Conservation (phyloP, 2,888 invertebrate genomes). For the Ischnura elegans region DNA sequence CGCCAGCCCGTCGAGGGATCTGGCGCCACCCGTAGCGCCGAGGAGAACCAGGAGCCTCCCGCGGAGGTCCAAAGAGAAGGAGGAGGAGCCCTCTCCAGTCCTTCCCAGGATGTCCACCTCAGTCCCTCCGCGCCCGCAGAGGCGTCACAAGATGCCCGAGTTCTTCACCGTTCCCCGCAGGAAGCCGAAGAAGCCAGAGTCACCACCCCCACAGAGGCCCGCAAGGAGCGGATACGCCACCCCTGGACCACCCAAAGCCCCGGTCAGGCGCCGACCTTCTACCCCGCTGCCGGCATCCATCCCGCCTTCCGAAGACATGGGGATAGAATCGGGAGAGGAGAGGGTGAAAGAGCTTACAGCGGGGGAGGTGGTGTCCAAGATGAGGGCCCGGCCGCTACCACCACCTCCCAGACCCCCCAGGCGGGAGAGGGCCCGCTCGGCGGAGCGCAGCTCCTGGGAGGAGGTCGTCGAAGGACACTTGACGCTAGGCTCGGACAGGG, state of each 20-base stretch:
- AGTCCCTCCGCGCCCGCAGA: slow-evolving; percentile 34
- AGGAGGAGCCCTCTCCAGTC: background rate
- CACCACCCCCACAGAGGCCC: slow-evolving; percentile 47
- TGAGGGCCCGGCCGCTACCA: slow-evolving; percentile 91
- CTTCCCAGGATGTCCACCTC: background rate
- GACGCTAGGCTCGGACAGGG: slow-evolving; percentile 68
- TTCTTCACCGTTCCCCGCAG: slow-evolving; percentile 52
- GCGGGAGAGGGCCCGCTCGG: slow-evolving; percentile 73
- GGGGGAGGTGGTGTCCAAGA: slow-evolving; percentile 88
- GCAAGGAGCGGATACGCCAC: slow-evolving; percentile 63
- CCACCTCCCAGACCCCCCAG: slow-evolving; percentile 92
- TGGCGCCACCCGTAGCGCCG: slow-evolving; percentile 72
- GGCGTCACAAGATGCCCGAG: background rate
- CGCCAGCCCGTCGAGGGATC: slow-evolving; percentile 35
- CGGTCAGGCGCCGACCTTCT: slow-evolving; percentile 32
- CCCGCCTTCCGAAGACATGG: slow-evolving; percentile 36
- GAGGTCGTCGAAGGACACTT: slow-evolving; percentile 53
- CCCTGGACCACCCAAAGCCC: slow-evolving; percentile 56
- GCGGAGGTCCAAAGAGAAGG: background rate
- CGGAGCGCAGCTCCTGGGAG: slow-evolving; percentile 43
- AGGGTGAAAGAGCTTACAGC: slow-evolving; percentile 82
- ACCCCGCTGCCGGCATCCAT: slow-evolving; percentile 32
- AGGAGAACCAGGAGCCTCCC: slow-evolving; percentile 70
- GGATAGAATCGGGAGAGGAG: slow-evolving; percentile 55
- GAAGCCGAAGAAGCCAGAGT: background rate